These are phyloP conservation scores for Gallinago paraguaiae DNA, from an alignment of 2,113 vertebrate genomes.

Conservation along the genomic window DNA sequence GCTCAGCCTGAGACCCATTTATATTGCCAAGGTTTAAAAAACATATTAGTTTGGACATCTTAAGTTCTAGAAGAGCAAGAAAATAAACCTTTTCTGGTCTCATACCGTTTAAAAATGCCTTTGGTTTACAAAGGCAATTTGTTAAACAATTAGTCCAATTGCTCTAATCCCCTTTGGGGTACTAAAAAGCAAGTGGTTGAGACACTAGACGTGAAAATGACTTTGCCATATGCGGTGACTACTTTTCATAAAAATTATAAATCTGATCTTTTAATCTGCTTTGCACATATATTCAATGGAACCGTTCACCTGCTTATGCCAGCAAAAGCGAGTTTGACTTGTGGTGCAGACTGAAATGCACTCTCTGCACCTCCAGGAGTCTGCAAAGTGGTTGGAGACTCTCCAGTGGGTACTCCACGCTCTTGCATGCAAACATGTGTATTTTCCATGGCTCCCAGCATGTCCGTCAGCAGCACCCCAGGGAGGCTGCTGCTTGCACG, in stretches of 20 bases:
- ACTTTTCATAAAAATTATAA: slow-evolving; percentile 43
- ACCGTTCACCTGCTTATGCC: slow-evolving; percentile 17
- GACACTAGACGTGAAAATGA: slow-evolving; percentile 16
- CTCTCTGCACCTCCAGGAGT: background rate
- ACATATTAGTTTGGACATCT: background rate
- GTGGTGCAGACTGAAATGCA: background rate
- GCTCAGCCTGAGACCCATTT: slow-evolving; percentile 2
- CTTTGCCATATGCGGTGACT: slow-evolving; percentile 9
- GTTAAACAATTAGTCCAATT: slow-evolving; percentile 29
- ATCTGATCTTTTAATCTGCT: slow-evolving; percentile 53
- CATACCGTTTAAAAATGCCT: slow-evolving; percentile 3
- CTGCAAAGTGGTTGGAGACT: background rate
- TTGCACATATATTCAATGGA: background rate
- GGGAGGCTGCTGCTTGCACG: background rate
- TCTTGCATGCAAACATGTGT: background rate
- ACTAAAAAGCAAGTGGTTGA: slow-evolving; percentile 5
- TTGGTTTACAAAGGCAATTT: slow-evolving; percentile 49
- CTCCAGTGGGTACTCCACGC: background rate
- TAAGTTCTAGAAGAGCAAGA: slow-evolving; percentile 13
- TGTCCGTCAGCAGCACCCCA: background rate
- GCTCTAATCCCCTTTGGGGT: background rate
- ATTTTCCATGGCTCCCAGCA: background rate
- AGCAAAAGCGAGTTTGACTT: background rate
- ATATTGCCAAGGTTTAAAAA: slow-evolving; percentile 18
- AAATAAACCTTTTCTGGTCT: background rate